phyloP scores from a whole-genome alignment of 2,888 invertebrate genomes.

The Eupeodes latifasciatus region DNA sequence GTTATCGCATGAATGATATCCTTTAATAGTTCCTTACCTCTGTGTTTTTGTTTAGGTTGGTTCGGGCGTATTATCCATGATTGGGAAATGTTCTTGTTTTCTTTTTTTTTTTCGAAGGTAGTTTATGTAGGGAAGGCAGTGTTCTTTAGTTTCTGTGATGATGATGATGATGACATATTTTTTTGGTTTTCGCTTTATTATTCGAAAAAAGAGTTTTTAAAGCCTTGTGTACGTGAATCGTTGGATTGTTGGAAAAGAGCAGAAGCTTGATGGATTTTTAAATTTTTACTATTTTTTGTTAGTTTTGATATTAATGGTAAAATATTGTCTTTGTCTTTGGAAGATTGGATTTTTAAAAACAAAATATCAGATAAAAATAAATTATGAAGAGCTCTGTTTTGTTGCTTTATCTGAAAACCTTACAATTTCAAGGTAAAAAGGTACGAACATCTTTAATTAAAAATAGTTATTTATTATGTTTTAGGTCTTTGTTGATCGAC shows the following conservation, averaged over 20 bases:
- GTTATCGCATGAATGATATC: conserved; percentile 67
- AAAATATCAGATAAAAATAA: not conserved
- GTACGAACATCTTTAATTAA: too few species aligned
- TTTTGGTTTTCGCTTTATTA: conserved; percentile 5
- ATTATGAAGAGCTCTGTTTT: too few species aligned
- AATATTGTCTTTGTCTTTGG: not conserved
- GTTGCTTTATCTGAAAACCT: too few species aligned
- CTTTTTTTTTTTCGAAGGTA: not conserved
- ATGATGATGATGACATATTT: not conserved
- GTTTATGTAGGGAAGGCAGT: not conserved
- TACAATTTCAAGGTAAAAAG: too few species aligned
- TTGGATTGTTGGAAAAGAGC: not conserved
- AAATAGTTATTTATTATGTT: too few species aligned
- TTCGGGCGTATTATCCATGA: conserved; percentile 56
- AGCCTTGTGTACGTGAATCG: too few species aligned
- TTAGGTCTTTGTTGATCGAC: too few species aligned
- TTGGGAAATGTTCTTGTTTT: conserved; percentile 10
- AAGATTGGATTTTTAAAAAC: conserved; percentile 9
- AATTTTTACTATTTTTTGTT: not conserved
- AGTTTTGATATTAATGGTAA: not conserved
- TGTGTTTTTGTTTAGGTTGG: conserved; percentile 61
- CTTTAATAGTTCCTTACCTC: conserved; percentile 66
- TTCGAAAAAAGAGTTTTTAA: not conserved
- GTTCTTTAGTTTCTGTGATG: not conserved
- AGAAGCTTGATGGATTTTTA: conserved; percentile 4